These are phyloP conservation scores for Lasioglossum malachurum DNA, from an alignment of 2,888 invertebrate genomes.

Conservation along the genomic window DNA sequence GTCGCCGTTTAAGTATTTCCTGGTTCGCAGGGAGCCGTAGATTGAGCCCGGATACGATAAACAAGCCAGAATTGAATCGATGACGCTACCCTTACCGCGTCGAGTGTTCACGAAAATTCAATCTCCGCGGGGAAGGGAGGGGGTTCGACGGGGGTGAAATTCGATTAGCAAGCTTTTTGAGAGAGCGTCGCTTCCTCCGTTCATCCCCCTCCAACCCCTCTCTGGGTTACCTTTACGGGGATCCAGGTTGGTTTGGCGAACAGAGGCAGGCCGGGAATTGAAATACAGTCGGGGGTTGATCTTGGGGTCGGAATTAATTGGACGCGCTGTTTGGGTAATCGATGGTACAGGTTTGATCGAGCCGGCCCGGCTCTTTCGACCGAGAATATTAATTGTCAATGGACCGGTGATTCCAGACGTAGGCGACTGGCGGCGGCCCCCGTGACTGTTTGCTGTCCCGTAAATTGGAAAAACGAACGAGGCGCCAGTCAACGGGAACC, in stretches of 20 bases:
- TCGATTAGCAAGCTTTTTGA: slow-evolving; percentile 49
- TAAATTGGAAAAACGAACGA: slow-evolving; percentile 45
- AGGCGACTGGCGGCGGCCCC: not conserved
- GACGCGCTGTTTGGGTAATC: slow-evolving; percentile 57
- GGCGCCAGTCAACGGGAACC: not conserved
- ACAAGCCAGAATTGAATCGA: slow-evolving; percentile 42
- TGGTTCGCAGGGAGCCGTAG: not conserved
- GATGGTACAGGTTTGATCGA: slow-evolving; percentile 48
- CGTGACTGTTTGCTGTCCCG: slow-evolving; percentile 35
- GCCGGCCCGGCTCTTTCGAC: slow-evolving; percentile 40
- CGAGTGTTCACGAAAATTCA: slow-evolving; percentile 43
- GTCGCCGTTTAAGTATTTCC: slow-evolving; percentile 14
- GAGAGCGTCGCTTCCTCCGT: slow-evolving; percentile 14
- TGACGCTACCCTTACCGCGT: not conserved
- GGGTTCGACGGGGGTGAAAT: not conserved
- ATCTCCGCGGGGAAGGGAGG: not conserved
- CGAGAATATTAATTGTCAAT: slow-evolving; percentile 58
- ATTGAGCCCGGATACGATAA: slow-evolving; percentile 28
- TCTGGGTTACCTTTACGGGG: not conserved
- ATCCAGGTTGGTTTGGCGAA: not conserved
- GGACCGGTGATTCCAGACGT: slow-evolving; percentile 32
- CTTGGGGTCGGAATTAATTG: slow-evolving; percentile 51
- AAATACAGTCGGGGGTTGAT: slow-evolving; percentile 36
- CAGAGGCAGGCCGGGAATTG: not conserved
- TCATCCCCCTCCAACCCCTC: not conserved